Conservation (phyloP, 2,888 invertebrate genomes). For the Troides oblongomaculatus region DNA sequence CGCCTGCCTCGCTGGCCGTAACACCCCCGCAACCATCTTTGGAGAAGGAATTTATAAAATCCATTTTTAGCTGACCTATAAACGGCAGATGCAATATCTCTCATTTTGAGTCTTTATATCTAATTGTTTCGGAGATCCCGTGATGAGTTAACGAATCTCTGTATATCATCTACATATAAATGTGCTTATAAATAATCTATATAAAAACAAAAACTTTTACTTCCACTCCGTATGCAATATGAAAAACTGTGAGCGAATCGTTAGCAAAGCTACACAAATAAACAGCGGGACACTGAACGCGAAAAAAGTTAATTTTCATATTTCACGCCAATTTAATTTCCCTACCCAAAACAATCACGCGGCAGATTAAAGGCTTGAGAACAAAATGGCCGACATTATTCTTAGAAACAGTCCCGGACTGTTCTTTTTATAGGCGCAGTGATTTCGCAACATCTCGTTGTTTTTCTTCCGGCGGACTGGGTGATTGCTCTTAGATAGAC, state of each 20-base stretch:
- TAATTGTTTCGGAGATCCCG: too few species aligned
- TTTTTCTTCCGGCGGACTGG: neutral
- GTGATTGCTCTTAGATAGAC: too few species aligned
- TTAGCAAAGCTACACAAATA: conserved; percentile 19
- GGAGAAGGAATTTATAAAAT: too few species aligned
- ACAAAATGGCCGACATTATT: conserved; percentile 22
- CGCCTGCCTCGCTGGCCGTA: too few species aligned
- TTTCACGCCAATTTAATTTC: conserved; percentile 24
- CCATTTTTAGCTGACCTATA: too few species aligned
- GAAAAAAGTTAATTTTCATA: conserved; percentile 23
- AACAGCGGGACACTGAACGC: conserved; percentile 1
- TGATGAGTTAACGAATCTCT: too few species aligned
- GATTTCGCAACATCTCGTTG: conserved; percentile 1
- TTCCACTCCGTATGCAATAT: neutral
- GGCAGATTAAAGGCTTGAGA: conserved; percentile 25
- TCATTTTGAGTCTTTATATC: too few species aligned
- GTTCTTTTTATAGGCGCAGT: conserved; percentile 10
- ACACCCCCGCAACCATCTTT: too few species aligned
- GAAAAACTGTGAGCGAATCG: neutral
- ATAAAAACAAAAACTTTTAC: too few species aligned
- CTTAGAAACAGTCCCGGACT: conserved; percentile 8
- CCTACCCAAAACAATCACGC: conserved; percentile 25
- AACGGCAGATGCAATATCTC: too few species aligned
- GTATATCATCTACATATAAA: too few species aligned
- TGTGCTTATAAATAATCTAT: too few species aligned